These are phyloP conservation scores for Nibea coibor DNA, from an alignment of 2,113 vertebrate species.

Conservation along the genomic window DNA sequence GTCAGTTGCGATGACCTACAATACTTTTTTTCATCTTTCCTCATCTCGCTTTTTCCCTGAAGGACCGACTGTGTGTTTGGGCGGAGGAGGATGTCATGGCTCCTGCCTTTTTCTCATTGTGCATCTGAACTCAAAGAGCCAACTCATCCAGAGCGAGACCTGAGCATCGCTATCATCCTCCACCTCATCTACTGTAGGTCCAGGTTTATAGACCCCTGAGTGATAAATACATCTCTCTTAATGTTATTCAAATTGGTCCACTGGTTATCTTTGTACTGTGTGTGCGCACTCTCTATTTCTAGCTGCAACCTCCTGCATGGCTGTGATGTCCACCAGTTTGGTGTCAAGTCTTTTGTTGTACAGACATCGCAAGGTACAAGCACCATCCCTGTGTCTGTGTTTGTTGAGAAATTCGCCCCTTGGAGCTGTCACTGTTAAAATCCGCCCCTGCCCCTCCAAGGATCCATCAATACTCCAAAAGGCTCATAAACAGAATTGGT, in stretches of 20 bases:
- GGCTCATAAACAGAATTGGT: slow-evolving; percentile 66
- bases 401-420: not conserved
- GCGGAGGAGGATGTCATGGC: slow-evolving; percentile 71
- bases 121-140: slow-evolving; percentile 46
- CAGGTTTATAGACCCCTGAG: slow-evolving; percentile 38
- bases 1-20: not conserved
- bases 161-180: slow-evolving; percentile 64
- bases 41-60: slow-evolving; percentile 10
- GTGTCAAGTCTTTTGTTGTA: slow-evolving; percentile 88
- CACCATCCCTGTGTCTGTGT: not conserved
- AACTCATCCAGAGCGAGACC: slow-evolving; percentile 53
- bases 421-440: slow-evolving; percentile 29
- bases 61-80: slow-evolving; percentile 58
- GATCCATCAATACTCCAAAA: slow-evolving; percentile 50
- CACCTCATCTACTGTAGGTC: slow-evolving; percentile 75
- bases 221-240: slow-evolving; percentile 29
- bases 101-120: slow-evolving; percentile 60
- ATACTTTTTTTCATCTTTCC: not conserved
- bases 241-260: slow-evolving; percentile 24
- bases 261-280: slow-evolving; percentile 4
- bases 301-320: slow-evolving; percentile 86
- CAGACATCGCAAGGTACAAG: slow-evolving; percentile 85
- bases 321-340: slow-evolving; percentile 88
- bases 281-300: slow-evolving; percentile 20
- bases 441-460: slow-evolving; percentile 23